Conservation (phyloP, 2,888 invertebrate species). For the Ommatoiulus sabulosus region DNA sequence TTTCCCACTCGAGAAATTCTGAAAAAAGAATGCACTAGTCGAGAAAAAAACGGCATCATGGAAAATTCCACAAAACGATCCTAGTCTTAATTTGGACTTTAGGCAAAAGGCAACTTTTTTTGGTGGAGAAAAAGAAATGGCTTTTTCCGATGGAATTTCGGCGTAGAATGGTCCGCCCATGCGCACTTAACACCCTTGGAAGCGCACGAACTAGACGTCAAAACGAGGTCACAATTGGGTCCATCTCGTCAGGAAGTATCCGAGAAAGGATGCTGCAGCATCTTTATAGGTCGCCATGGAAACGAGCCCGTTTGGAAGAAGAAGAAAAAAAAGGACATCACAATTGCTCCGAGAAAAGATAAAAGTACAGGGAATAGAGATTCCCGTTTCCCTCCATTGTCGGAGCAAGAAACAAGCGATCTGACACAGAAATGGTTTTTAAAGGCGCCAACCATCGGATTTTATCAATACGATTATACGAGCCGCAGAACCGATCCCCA, state of each 20-base stretch:
- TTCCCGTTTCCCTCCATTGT: slow-evolving; percentile 1
- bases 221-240: slow-evolving; percentile 40
- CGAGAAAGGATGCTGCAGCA: slow-evolving; percentile 22
- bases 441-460: slow-evolving; percentile 22
- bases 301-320: background rate
- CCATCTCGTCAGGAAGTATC: slow-evolving; percentile 36
- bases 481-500: background rate
- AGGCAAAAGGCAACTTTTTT: background rate
- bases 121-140: background rate
- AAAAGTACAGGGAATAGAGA: slow-evolving; percentile 24
- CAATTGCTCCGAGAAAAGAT: slow-evolving; percentile 29
- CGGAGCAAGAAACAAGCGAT: background rate
- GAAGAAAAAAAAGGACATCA: slow-evolving; percentile 9
- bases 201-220: background rate
- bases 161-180: background rate
- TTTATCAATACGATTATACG: background rate
- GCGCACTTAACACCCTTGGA: background rate
- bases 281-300: slow-evolving; percentile 31
- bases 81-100: background rate
- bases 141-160: background rate
- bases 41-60: background rate
- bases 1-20: background rate
- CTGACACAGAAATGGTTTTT: slow-evolving; percentile 23
- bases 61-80: background rate
- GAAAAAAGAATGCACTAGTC: background rate